Evolutionary conservation across 2,797 vertebrate genomes (phyloP), one percentile per base, ranked within the genome.

Genomic region (Pangasius macronema): DNA sequence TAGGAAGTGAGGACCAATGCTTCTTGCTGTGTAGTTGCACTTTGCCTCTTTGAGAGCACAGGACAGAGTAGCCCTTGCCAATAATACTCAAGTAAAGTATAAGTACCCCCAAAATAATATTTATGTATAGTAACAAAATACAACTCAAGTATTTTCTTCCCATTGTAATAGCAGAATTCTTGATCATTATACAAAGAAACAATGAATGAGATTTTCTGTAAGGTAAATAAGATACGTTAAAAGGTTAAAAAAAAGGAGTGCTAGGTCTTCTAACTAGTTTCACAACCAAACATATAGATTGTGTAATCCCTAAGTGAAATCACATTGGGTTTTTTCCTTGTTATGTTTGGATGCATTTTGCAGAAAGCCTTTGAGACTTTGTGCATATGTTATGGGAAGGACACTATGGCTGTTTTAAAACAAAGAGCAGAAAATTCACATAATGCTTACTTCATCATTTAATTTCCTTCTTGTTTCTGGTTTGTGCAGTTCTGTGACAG

Each of bases 391-490:
- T 86, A 76, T 10, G 0, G 59, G 39, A 85, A 84, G 72, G 46
- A n/a, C 49, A 46, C 30, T 36, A 14, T 27, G 6, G 5, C 63
- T 57, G 65, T 70, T 83, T 59, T 72, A 82, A 83, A 85, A 86
- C n/a, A 84, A 49, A 73, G 55, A 82, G 55, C 10, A 77, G 53
- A 82, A 83, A 65, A 86, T 67, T 73, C 13, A 72, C 53, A 89
- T 82, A 75, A 27, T 68, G 3, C 83, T 85, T 87, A 87, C 90
- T 53, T 87, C 22, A 30, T 33, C 24, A 57, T 81, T 42, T 39
- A 81, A 61, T 77, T 84, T 88, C 81, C 53, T 30, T 85, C 83
- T 77, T 89, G 88, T 49, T 20, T 89, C 89, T 91, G 91, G 86
- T 87, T 89, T 87, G 30, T 89, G 81, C 67, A 79, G 84, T 83